Evolutionary conservation across 2,888 invertebrate species (phyloP).

Genomic region (Rhimphoctona megacephalus): DNA sequence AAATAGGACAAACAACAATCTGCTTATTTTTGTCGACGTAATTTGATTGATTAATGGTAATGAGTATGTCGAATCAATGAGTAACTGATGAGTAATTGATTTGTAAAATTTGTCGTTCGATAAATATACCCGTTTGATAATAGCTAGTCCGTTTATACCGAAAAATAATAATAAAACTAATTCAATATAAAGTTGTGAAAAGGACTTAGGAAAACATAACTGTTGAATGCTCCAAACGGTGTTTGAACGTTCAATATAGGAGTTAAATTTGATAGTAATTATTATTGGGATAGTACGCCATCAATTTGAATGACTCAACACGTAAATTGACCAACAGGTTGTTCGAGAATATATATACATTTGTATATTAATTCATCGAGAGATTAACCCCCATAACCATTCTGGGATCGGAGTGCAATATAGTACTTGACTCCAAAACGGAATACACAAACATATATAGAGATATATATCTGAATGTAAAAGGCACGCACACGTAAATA

Average conservation of each 20-base stretch:
- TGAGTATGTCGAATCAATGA: not conserved
- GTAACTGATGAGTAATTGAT: not conserved
- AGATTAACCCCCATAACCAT: constrained; percentile 77
- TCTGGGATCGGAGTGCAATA: constrained; percentile 66
- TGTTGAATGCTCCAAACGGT: not conserved
- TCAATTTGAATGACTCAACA: constrained; percentile 71
- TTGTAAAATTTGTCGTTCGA: not conserved
- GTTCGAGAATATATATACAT: constrained; percentile 33
- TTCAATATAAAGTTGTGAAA: not conserved
- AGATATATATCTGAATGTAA: not conserved
- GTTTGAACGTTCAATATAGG: not conserved
- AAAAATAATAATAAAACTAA: not conserved
- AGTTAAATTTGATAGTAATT: constrained; percentile 5
- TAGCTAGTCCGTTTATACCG: not conserved
- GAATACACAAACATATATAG: not conserved
- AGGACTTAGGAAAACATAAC: not conserved
- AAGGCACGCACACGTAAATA: not conserved
- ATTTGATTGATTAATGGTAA: not conserved
- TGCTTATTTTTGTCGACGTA: not conserved
- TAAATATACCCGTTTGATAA: not conserved
- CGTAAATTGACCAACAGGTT: constrained; percentile 71
- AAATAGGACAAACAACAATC: not conserved
- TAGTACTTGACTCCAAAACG: constrained; percentile 30
- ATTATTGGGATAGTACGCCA: constrained; percentile 1
- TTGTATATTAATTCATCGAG: constrained; percentile 74